Conservation (phyloP, 2,888 invertebrate species). For the Nipponacmea schrenckii region DNA sequence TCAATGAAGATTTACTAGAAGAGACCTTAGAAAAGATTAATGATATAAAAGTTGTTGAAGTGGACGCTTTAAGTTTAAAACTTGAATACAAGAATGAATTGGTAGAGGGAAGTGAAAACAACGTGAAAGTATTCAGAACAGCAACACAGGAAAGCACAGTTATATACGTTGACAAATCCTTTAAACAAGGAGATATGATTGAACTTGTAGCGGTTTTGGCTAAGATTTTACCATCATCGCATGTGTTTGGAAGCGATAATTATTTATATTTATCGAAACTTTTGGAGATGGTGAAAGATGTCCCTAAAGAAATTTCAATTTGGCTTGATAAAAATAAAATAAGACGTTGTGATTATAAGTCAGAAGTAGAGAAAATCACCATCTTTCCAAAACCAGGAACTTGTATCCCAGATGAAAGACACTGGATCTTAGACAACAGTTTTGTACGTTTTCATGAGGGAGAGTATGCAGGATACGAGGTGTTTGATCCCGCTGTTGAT, state of each 20-base stretch:
- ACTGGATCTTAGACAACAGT: slow-evolving; percentile 16
- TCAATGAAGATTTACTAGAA: too few species aligned
- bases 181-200: too few species aligned
- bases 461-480: slow-evolving; percentile 17
- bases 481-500: slow-evolving; percentile 13
- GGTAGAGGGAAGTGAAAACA: neutral
- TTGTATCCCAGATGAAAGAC: slow-evolving; percentile 12
- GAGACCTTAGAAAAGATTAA: too few species aligned
- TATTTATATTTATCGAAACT: too few species aligned
- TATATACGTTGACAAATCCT: neutral
- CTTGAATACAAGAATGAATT: too few species aligned
- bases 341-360: neutral
- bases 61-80: too few species aligned
- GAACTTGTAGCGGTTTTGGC: too few species aligned
- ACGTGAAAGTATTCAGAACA: neutral
- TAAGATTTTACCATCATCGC: too few species aligned
- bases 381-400: slow-evolving; percentile 15
- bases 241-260: too few species aligned
- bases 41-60: too few species aligned
- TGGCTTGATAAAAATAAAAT: neutral
- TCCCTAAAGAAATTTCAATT: neutral
- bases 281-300: neutral
- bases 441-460: neutral
- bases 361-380: neutral
- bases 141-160: neutral